phyloP scores from a whole-genome alignment of 2,797 vertebrate genomes.

The Anas capensis region DNA sequence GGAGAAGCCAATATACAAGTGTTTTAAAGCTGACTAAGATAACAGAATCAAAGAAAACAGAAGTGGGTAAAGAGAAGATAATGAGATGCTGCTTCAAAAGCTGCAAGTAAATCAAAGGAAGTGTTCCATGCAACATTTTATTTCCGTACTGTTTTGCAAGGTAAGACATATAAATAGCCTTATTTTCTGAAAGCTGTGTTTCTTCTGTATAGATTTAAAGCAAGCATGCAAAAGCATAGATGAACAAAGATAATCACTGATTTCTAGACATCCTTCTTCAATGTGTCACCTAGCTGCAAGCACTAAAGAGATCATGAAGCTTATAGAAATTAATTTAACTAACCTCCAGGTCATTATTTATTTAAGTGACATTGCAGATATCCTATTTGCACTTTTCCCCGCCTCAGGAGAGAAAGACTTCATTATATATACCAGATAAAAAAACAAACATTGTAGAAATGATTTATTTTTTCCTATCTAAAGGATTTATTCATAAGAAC shows the following conservation, averaged over 20 bases:
- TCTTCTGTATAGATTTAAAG: neutral
- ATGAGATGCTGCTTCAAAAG: neutral
- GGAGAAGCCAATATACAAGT: neutral
- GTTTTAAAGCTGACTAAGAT: neutral
- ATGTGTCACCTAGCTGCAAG: neutral
- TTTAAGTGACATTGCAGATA: conserved; percentile 14
- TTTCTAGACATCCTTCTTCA: neutral
- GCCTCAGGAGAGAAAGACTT: conserved; percentile 40
- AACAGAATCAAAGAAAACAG: neutral
- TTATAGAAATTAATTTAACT: neutral
- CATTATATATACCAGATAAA: conserved; percentile 54
- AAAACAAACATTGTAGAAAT: conserved; percentile 50
- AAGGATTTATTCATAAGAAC: conserved; percentile 63
- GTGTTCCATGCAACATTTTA: neutral
- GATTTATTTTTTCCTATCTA: conserved; percentile 59
- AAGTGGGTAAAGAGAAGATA: neutral
- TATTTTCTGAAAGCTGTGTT: neutral
- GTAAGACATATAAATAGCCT: neutral
- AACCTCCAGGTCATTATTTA: conserved; percentile 19
- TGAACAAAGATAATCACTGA: neutral
- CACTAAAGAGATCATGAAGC: neutral
- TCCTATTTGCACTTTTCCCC: conserved; percentile 20
- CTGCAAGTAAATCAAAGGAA: neutral
- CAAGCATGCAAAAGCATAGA: neutral
- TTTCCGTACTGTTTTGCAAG: neutral